Evolutionary conservation across 2,113 vertebrate genomes (phyloP).

Genomic region (Oryzias woworae): DNA sequence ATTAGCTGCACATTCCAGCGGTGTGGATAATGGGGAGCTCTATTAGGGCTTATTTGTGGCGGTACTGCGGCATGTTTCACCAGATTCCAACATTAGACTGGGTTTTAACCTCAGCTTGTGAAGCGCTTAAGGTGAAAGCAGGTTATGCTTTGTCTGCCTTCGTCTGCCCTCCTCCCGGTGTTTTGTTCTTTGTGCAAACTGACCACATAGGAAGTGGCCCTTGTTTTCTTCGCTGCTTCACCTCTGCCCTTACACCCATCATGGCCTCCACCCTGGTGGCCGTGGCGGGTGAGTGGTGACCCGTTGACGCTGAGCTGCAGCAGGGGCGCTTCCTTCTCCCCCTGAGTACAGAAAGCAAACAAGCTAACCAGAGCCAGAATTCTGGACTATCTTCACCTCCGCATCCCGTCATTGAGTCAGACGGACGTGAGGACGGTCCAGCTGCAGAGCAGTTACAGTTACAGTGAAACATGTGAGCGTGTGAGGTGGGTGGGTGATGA

Average conservation of each 20-base stretch:
- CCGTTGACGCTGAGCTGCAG: slow-evolving; percentile 61
- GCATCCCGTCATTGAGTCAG: slow-evolving; percentile 29
- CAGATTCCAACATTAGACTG: slow-evolving; percentile 61
- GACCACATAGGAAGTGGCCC: slow-evolving; percentile 16
- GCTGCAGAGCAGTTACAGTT: slow-evolving; percentile 37
- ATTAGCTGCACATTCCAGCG: slow-evolving; percentile 72
- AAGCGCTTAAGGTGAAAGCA: slow-evolving; percentile 25
- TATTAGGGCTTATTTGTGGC: slow-evolving; percentile 70
- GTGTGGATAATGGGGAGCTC: slow-evolving; percentile 66
- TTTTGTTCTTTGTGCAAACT: slow-evolving; percentile 25
- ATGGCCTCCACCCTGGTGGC: not conserved
- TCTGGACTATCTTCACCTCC: slow-evolving; percentile 44
- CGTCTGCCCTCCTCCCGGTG: slow-evolving; percentile 8
- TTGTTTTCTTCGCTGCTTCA: slow-evolving; percentile 34
- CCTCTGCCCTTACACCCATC: not conserved
- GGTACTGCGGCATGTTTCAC: slow-evolving; percentile 61
- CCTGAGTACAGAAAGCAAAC: slow-evolving; percentile 73
- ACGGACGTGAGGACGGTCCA: slow-evolving; percentile 21
- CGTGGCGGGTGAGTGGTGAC: slow-evolving; percentile 37
- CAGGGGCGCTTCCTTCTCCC: slow-evolving; percentile 72
- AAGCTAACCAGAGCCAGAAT: slow-evolving; percentile 75
- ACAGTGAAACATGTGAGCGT: slow-evolving; percentile 15
- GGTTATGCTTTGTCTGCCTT: slow-evolving; percentile 38
- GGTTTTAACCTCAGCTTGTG: slow-evolving; percentile 46
- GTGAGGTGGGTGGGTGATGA: slow-evolving; percentile 7